A percentile compares a stretch with the other conserved stretches of the same genome.
Conservation (phyloP, 1,140 invertebrate genomes). For the Rhizoglyphus robini region DNA sequence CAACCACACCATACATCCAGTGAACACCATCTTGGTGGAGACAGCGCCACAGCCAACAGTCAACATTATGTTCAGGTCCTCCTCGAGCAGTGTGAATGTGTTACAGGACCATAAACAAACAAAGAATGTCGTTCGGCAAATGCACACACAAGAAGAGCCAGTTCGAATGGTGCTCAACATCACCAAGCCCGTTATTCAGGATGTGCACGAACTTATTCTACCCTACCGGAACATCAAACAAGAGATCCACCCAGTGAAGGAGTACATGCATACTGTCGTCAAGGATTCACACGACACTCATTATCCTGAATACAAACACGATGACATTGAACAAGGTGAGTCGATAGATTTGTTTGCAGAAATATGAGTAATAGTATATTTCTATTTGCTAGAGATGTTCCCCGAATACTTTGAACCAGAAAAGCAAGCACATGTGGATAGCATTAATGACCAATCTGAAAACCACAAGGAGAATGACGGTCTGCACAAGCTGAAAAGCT, state of each 20-base stretch:
- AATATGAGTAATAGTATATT: too few species aligned
- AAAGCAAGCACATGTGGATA: too few species aligned
- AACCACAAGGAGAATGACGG: too few species aligned
- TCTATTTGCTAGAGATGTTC: too few species aligned
- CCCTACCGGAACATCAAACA: background rate
- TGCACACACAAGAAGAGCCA: conserved; percentile 11
- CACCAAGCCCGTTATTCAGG: conserved; percentile 18
- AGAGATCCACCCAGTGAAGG: background rate
- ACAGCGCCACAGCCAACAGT: background rate
- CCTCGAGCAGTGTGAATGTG: conserved; percentile 20
- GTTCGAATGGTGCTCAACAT: background rate
- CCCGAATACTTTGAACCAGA: too few species aligned
- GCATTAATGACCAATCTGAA: too few species aligned
- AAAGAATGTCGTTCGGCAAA: background rate
- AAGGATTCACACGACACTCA: too few species aligned
- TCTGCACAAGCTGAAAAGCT: too few species aligned
- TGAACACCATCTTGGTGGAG: background rate
- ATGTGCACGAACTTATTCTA: background rate
- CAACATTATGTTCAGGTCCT: conserved; percentile 15
- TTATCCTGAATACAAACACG: too few species aligned
- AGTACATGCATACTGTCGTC: background rate
- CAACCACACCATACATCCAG: too few species aligned
- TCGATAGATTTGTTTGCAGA: too few species aligned
- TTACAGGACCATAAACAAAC: conserved; percentile 16
- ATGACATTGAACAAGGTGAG: too few species aligned